Percentiles rank a stretch among this genome's conserved stretches.
Conservation (phyloP, 2,888 invertebrate genomes). For the Lasioglossum oenotherae region DNA sequence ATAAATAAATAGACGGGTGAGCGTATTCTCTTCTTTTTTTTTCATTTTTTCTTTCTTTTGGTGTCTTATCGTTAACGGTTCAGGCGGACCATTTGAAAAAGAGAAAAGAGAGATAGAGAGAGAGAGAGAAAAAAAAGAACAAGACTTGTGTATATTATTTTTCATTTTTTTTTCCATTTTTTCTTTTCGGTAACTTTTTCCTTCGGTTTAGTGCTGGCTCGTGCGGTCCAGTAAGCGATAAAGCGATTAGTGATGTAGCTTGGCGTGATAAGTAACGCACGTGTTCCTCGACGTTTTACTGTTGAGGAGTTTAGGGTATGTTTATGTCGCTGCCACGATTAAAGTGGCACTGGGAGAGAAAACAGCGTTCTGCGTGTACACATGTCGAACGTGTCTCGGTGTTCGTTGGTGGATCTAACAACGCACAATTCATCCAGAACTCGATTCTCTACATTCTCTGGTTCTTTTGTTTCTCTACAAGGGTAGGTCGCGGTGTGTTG, state of each 20-base stretch:
- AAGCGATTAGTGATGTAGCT: conserved; percentile 63
- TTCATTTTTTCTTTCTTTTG: neutral
- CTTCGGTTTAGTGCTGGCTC: conserved; percentile 51
- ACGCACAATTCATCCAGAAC: neutral
- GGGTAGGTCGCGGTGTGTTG: neutral
- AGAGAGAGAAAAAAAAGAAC: conserved; percentile 28
- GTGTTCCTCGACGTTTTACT: conserved; percentile 54
- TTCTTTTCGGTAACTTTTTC: neutral
- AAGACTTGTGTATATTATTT: conserved; percentile 23
- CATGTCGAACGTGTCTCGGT: conserved; percentile 1
- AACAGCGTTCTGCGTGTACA: conserved; percentile 26
- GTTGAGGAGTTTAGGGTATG: conserved; percentile 58
- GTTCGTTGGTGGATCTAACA: neutral
- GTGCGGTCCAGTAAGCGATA: conserved; percentile 61
- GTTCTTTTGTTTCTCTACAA: neutral
- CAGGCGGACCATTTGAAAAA: conserved; percentile 11
- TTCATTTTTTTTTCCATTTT: conserved; percentile 8
- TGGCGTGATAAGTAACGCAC: conserved; percentile 59
- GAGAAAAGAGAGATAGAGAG: neutral
- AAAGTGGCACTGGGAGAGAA: conserved; percentile 30
- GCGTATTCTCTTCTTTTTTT: conserved; percentile 13
- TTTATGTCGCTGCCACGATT: conserved; percentile 55
- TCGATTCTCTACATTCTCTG: neutral
- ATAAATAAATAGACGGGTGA: conserved; percentile 50
- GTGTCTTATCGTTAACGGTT: conserved; percentile 2